Conservation (phyloP, 2,797 vertebrate genomes). For the Synaphobranchus kaupii region DNA sequence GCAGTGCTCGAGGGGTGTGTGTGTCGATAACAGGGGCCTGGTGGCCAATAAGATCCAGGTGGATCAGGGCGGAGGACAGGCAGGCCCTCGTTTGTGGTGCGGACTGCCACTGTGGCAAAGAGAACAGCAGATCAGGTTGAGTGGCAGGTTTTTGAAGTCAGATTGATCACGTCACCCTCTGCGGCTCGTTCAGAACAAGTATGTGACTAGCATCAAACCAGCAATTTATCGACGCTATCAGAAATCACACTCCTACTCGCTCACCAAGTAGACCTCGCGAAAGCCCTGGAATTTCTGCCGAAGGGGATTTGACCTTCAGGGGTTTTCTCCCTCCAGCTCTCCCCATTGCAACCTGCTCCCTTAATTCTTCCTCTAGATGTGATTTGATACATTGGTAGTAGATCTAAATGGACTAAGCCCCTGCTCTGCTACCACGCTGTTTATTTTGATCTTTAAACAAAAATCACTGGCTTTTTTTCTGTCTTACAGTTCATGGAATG, state of each 20-base stretch:
- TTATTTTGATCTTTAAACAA: neutral
- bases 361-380: neutral
- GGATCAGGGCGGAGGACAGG: neutral
- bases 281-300: neutral
- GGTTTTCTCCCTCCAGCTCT: neutral
- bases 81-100: neutral
- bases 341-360: neutral
- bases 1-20: neutral
- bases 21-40: neutral
- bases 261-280: neutral
- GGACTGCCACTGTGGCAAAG: neutral
- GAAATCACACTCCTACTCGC: neutral
- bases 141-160: neutral
- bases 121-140: neutral
- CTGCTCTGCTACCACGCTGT: neutral
- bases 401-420: neutral
- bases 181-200: neutral
- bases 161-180: neutral
- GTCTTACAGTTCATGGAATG: neutral
- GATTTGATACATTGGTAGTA: neutral
- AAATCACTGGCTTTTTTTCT: neutral
- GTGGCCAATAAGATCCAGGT: neutral
- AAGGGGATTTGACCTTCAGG: conserved; percentile 8
- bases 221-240: neutral
- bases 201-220: neutral